Conservation (phyloP, 2,797 vertebrate genomes). For the Muraenolepis orangiensis region DNA sequence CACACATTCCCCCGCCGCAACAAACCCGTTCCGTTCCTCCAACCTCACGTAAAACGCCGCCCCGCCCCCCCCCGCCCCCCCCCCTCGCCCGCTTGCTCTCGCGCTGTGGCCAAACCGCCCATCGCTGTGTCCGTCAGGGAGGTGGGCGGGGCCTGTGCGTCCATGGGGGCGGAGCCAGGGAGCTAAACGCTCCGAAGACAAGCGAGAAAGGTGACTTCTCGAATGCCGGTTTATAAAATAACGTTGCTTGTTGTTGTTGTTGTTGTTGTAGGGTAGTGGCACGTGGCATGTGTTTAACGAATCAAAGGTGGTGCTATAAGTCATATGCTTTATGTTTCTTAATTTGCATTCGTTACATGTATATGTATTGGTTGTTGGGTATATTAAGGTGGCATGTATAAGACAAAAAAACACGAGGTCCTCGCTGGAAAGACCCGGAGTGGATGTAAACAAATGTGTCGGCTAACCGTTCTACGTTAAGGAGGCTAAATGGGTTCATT, state of each 20-base stretch:
- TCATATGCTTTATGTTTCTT: not conserved
- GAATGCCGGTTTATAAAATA: slow-evolving; percentile 50
- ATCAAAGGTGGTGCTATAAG: not conserved
- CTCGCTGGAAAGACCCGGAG: slow-evolving; percentile 53
- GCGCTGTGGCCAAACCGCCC: slow-evolving; percentile 54
- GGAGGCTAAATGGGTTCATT: not conserved
- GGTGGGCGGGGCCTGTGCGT: slow-evolving; percentile 36
- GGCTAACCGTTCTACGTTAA: not conserved
- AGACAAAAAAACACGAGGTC: slow-evolving; percentile 46
- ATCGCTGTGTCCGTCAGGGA: slow-evolving; percentile 15
- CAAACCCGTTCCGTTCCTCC: slow-evolving; percentile 62
- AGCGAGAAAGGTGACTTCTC: slow-evolving; percentile 10
- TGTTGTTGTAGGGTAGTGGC: not conserved
- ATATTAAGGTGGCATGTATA: slow-evolving; percentile 36
- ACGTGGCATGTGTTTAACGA: not conserved
- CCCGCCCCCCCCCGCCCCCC: too few relatives aligned
- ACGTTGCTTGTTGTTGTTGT: not conserved
- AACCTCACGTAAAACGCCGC: slow-evolving; percentile 75
- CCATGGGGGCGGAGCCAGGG: slow-evolving; percentile 50
- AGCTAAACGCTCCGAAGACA: slow-evolving; percentile 32
- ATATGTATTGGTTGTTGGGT: not conserved
- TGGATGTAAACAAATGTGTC: slow-evolving; percentile 48
- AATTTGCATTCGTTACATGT: not conserved
- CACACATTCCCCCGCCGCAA: slow-evolving; percentile 76
- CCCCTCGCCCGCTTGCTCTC: slow-evolving; percentile 71